These are phyloP conservation scores for Microchirus variegatus DNA, from an alignment of 2,797 vertebrate genomes.

Conservation along the genomic window DNA sequence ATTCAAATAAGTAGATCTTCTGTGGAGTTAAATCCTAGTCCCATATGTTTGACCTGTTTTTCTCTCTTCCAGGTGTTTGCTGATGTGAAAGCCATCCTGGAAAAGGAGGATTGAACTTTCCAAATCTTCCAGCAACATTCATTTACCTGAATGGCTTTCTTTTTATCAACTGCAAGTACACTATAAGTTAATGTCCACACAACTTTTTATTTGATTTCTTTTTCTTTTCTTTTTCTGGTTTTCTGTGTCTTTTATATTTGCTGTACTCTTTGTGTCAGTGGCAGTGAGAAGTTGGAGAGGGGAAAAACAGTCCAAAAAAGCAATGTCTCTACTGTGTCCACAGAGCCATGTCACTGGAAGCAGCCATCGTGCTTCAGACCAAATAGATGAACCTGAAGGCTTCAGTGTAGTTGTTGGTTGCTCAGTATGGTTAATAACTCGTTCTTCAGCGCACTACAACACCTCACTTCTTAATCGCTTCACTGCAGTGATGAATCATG, in stretches of 20 bases:
- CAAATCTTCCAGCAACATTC: conserved; percentile 47
- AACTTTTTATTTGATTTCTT: conserved; percentile 67
- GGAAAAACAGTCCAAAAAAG: too few species aligned
- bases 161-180: conserved; percentile 60
- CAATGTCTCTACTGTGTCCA: too few species aligned
- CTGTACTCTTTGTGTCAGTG: conserved; percentile 32
- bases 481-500: neutral
- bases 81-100: conserved; percentile 90
- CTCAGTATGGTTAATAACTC: neutral
- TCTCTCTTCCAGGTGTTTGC: conserved; percentile 88
- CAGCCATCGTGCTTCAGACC: conserved; percentile 47
- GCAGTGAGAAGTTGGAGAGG: conserved; percentile 25
- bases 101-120: conserved; percentile 86
- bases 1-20: too few species aligned
- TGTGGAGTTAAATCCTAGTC: neutral
- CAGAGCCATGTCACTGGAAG: conserved; percentile 19
- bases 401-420: conserved; percentile 3
- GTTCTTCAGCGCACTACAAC: neutral
- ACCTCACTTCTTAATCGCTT: neutral
- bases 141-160: conserved; percentile 50
- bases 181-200: conserved; percentile 59
- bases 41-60: neutral
- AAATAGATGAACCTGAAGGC: conserved; percentile 29
- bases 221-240: conserved; percentile 21
- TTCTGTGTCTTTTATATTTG: conserved; percentile 57